Percentiles rank a stretch among this genome's conserved stretches.
Conservation (phyloP, 2,888 invertebrate species). For the Pseudolycoriella hygida region DNA sequence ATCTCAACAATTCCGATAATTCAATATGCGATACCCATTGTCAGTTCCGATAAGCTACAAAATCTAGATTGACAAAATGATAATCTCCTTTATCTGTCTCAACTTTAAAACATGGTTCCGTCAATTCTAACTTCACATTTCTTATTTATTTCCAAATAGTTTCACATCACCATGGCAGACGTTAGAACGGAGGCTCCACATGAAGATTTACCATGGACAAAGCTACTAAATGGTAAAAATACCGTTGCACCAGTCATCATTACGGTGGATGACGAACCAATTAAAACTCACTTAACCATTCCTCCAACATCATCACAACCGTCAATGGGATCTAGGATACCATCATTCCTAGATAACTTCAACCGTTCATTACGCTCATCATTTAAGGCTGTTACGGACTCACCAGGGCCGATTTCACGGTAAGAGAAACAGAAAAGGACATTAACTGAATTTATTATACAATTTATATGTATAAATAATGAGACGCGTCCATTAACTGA, state of each 20-base stretch:
- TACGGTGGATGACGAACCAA: slow-evolving; percentile 15
- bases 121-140: neutral
- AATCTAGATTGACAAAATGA: too few relatives aligned
- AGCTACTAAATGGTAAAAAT: slow-evolving; percentile 23
- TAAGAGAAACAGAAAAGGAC: slow-evolving; percentile 14
- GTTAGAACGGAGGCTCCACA: slow-evolving; percentile 1
- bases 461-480: too few relatives aligned
- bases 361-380: slow-evolving; percentile 27
- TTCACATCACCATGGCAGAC: neutral
- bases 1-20: too few relatives aligned
- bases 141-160: neutral
- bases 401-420: slow-evolving; percentile 27
- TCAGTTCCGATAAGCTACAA: too few relatives aligned
- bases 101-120: too few relatives aligned
- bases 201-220: slow-evolving; percentile 25
- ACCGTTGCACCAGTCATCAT: slow-evolving; percentile 19
- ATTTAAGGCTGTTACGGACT: slow-evolving; percentile 28
- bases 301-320: neutral
- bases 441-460: too few relatives aligned
- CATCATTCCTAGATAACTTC: slow-evolving; percentile 27
- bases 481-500: too few relatives aligned
- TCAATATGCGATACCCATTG: too few relatives aligned
- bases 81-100: too few relatives aligned
- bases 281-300: neutral
- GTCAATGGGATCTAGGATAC: slow-evolving; percentile 15